A percentile compares a stretch with the other conserved stretches of the same genome.
Evolutionary conservation across 2,888 invertebrate genomes (phyloP).

Genomic region (Lycaena phlaeas): DNA sequence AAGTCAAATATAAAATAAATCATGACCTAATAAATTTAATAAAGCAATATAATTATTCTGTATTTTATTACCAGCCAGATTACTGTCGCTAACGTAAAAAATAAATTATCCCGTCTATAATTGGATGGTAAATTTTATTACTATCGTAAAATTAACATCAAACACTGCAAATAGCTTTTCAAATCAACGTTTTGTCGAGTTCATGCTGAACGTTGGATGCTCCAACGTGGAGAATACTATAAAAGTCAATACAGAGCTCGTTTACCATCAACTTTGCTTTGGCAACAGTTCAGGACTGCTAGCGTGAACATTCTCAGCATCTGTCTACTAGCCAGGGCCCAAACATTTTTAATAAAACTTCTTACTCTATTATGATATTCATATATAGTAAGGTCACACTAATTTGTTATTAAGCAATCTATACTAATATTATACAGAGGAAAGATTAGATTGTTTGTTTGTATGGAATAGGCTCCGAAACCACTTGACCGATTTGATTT

Average conservation of each 20-base stretch:
- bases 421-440: too few relatives aligned
- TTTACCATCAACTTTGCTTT: slow-evolving; percentile 33
- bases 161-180: slow-evolving; percentile 39
- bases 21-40: background rate
- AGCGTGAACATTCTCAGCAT: slow-evolving; percentile 52
- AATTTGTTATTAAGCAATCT: background rate
- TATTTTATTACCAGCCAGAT: slow-evolving; percentile 30
- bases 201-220: slow-evolving; percentile 19
- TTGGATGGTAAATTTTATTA: slow-evolving; percentile 50
- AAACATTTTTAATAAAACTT: slow-evolving; percentile 51
- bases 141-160: slow-evolving; percentile 48
- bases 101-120: slow-evolving; percentile 44
- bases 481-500: too few relatives aligned
- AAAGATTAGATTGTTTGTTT: too few relatives aligned
- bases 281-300: slow-evolving; percentile 55
- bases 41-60: slow-evolving; percentile 27
- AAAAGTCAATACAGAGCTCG: slow-evolving; percentile 13
- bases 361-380: slow-evolving; percentile 13
- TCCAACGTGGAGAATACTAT: slow-evolving; percentile 20
- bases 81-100: slow-evolving; percentile 41
- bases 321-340: slow-evolving; percentile 36
- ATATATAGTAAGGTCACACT: slow-evolving; percentile 1
- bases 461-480: too few relatives aligned
- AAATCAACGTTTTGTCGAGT: slow-evolving; percentile 33
- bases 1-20: too few relatives aligned